Evolutionary conservation across 1,140 invertebrate species (phyloP), one percentile per base, ranked within the genome.

Genomic region (Anagrus nilaparvatae): DNA sequence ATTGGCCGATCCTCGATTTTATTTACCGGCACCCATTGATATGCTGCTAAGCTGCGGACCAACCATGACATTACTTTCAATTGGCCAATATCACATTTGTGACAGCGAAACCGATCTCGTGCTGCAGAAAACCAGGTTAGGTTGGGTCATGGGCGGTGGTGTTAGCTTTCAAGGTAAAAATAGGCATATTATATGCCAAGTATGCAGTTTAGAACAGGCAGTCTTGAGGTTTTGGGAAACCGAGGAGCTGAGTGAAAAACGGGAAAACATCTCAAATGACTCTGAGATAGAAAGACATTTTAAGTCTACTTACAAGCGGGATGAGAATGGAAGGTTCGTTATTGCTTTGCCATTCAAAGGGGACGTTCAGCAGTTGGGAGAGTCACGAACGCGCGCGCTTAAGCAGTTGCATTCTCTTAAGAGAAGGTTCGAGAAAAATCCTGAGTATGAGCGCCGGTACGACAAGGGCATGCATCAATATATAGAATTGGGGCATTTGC

Each of bases 211-310:
- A n/a, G n/a, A n/a, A n/a, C n/a, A n/a, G n/a, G n/a, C n/a, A n/a
- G n/a, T n/a, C n/a, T n/a, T n/a, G n/a, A n/a, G n/a, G n/a, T n/a
- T n/a, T n/a, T n/a, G n/a, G n/a, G n/a, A n/a, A n/a, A n/a, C n/a
- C n/a, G n/a, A n/a, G n/a, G n/a, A n/a, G n/a, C n/a, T n/a, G n/a
- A n/a, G n/a, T n/a, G n/a, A n/a, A n/a, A n/a, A n/a, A n/a, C n/a
- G n/a, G n/a, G n/a, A n/a, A n/a, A n/a, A n/a, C n/a, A n/a, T n/a
- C n/a, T n/a, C n/a, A n/a, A n/a, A n/a, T n/a, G n/a, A n/a, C n/a
- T n/a, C n/a, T n/a, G n/a, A n/a, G n/a, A n/a, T n/a, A n/a, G 54
- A 56, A 45, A 28, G 43, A 16, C 37, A 50, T 40, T 59, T 53
- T 45, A 12, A 37, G n/a, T 18, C 47, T 25, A 55, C 41, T 17